phyloP scores from a whole-genome alignment of 1,140 invertebrate genomes.

The Mya arenaria region DNA sequence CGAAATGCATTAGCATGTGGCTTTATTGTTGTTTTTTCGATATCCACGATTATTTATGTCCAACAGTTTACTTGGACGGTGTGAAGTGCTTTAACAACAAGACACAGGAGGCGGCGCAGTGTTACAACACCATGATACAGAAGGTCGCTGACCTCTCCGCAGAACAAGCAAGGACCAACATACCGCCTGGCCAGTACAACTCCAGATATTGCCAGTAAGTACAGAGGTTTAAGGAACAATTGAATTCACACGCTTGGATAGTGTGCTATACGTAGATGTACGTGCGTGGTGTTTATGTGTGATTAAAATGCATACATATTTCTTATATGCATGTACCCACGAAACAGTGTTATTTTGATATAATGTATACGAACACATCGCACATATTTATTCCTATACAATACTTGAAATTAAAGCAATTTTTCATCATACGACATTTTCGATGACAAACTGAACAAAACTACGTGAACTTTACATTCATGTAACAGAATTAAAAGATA shows the following conservation, averaged over 20 bases:
- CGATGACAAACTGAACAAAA: no score
- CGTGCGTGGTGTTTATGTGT: background rate
- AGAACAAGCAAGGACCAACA: background rate
- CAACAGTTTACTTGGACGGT: constrained; percentile 28
- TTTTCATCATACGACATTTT: no score
- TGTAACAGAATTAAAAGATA: no score
- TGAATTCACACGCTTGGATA: no score
- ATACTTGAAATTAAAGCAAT: no score
- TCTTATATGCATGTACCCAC: background rate
- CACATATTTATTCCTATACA: no score
- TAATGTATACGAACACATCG: no score
- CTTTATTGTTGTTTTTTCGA: background rate
- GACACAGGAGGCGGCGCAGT: background rate
- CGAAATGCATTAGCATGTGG: background rate
- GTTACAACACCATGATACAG: constrained; percentile 8
- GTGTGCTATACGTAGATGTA: background rate
- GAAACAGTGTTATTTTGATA: no score
- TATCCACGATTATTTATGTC: no score
- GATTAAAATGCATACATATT: background rate
- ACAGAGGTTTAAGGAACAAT: background rate
- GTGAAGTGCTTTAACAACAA: constrained; percentile 27
- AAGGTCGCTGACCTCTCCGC: constrained; percentile 9
- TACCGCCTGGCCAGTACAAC: constrained; percentile 25
- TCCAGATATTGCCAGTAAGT: constrained; percentile 44
- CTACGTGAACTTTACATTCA: no score